Evolutionary conservation across 2,797 vertebrate species (phyloP).

Genomic region (Rhyacichthys aspro): DNA sequence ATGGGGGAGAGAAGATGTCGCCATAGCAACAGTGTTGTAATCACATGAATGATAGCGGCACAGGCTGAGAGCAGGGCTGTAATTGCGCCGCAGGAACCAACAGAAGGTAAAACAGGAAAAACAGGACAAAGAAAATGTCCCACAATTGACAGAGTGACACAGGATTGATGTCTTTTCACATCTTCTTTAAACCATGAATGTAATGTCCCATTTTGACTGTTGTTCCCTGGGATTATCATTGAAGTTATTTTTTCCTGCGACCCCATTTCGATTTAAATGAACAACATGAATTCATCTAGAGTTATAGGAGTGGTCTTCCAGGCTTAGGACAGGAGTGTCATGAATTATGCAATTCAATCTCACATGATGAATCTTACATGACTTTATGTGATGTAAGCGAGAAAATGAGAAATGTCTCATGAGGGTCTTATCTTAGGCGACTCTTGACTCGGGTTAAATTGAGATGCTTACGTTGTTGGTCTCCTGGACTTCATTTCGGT

Average conservation of each 20-base stretch:
- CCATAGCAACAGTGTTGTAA: constrained; percentile 65
- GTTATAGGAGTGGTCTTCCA: constrained; percentile 28
- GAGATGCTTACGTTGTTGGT: constrained; percentile 4
- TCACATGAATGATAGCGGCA: constrained; percentile 64
- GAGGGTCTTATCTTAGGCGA: constrained; percentile 25
- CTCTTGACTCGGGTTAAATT: constrained; percentile 11
- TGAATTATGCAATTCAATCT: constrained; percentile 64
- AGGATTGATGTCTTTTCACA: constrained; percentile 31
- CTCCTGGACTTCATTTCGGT: not conserved
- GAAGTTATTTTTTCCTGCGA: constrained; percentile 33
- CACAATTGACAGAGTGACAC: constrained; percentile 46
- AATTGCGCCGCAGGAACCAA: constrained; percentile 65
- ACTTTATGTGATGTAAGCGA: constrained; percentile 43
- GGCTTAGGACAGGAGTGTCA: constrained; percentile 30
- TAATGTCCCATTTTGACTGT: constrained; percentile 24
- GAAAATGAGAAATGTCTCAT: constrained; percentile 30
- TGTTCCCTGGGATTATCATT: constrained; percentile 20
- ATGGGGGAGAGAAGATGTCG: constrained; percentile 35
- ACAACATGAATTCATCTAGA: constrained; percentile 44
- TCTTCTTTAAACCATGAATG: too few species aligned
- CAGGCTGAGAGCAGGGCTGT: constrained; percentile 50
- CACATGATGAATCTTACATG: constrained; percentile 58
- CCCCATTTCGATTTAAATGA: constrained; percentile 33
- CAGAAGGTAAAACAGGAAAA: constrained; percentile 47
- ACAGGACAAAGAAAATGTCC: constrained; percentile 46